These are phyloP conservation scores for Odiellus spinosus DNA, from an alignment of 2,888 invertebrate genomes.

Conservation along the genomic window DNA sequence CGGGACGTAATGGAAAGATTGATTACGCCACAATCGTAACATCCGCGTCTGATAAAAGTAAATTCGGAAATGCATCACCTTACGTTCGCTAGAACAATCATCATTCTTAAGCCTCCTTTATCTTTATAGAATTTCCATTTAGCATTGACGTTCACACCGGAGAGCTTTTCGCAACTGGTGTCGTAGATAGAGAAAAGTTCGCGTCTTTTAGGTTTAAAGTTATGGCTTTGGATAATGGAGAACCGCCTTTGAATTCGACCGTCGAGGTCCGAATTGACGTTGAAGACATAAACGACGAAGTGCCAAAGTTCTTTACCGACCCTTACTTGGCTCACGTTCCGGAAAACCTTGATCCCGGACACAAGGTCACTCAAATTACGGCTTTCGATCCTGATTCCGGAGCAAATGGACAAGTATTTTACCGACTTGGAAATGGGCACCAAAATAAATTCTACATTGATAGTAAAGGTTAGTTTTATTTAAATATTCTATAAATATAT, in stretches of 20 bases:
- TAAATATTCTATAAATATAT: background rate
- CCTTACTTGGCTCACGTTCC: slow-evolving; percentile 59
- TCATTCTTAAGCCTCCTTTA: background rate
- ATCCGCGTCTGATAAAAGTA: slow-evolving; percentile 10
- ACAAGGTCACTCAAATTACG: slow-evolving; percentile 50
- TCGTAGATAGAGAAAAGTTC: slow-evolving; percentile 22
- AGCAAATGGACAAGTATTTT: slow-evolving; percentile 68
- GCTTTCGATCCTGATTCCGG: slow-evolving; percentile 72
- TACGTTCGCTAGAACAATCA: background rate
- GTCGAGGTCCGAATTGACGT: slow-evolving; percentile 57
- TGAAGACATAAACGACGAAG: slow-evolving; percentile 66
- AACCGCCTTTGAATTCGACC: slow-evolving; percentile 43
- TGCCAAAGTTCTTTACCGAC: slow-evolving; percentile 60
- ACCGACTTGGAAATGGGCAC: slow-evolving; percentile 43
- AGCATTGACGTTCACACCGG: slow-evolving; percentile 23
- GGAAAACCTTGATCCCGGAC: slow-evolving; percentile 56
- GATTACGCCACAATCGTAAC: slow-evolving; percentile 38
- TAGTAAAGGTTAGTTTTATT: slow-evolving; percentile 39
- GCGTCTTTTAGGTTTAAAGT: slow-evolving; percentile 22
- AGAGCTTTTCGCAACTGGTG: slow-evolving; percentile 23
- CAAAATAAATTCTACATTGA: slow-evolving; percentile 53
- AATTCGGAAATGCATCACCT: background rate
- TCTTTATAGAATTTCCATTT: slow-evolving; percentile 22
- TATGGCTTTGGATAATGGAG: slow-evolving; percentile 53
- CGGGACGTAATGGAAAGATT: slow-evolving; percentile 59